Evolutionary conservation across 2,888 invertebrate genomes (phyloP), one percentile per base, ranked within the genome.

Genomic region (Unio delphinus): DNA sequence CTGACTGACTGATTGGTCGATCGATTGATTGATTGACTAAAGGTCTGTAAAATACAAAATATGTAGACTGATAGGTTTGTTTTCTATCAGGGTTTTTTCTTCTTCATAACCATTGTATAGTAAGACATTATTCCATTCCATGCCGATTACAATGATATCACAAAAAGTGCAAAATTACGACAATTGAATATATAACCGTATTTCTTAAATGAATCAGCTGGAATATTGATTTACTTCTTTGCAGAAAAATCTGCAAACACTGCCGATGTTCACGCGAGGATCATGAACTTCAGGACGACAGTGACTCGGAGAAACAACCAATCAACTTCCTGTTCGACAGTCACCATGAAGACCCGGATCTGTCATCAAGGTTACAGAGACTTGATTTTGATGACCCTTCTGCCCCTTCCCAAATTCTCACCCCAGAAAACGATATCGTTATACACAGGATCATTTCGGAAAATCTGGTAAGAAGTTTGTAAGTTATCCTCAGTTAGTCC

Each of bases 191-290:
- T 45, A 11, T 2, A 45, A 45, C 34, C 34, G 11, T 34, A 45
- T 45, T 45, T 45, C 2, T 45, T 45, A 11, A 45, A 8, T 45
- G 3, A 11, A 11, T 11, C 11, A 45, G 11, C 45, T 11, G 11
- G 45, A 45, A 45, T 45, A 45, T 45, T 45, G 11, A 8, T 45
- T 45, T 45, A 45, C 11, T 63, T 57, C 34, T 30, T 74, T 76
- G 4, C 76, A 86, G 86, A 62, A 86, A 86, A 74, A 80, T 86
- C 8, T 86, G 86, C 65, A 82, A 83, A 55, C 80, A 86, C 67
- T 86, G 86, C 70, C 83, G 86, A 20, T 86, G 86, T 73, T 81
- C 84, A 18, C 81, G 82, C 57, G 86, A 86, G 61, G 86, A 86
- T 65, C 86, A 86, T 64, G 86, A 84, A 64, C 77, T 86, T 26